phyloP scores from a whole-genome alignment of 2,888 invertebrate genomes.

The Phengaris alcon region DNA sequence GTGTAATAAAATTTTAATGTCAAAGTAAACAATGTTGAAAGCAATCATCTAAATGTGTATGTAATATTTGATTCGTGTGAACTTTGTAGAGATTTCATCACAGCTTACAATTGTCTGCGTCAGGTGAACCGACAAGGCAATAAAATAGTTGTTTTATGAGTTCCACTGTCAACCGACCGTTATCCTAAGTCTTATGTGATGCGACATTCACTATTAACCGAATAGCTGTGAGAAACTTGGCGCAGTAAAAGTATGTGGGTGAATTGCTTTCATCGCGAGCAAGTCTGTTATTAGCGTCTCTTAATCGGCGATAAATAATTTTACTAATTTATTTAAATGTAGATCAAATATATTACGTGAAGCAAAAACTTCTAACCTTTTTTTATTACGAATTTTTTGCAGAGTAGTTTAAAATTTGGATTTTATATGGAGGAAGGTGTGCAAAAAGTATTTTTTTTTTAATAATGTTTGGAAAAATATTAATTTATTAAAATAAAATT shows the following conservation, averaged over 20 bases:
- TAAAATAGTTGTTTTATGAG: conserved; percentile 67
- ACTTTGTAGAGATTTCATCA: conserved; percentile 46
- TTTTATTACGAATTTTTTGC: too few relatives aligned
- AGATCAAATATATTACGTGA: too few relatives aligned
- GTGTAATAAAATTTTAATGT: conserved; percentile 18
- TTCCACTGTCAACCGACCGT: conserved; percentile 58
- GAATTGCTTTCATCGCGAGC: conserved; percentile 2
- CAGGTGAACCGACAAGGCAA: conserved; percentile 51
- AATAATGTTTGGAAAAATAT: too few relatives aligned
- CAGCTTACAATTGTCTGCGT: conserved; percentile 42
- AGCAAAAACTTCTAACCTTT: too few relatives aligned
- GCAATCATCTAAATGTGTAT: conserved; percentile 21
- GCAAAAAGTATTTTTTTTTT: too few relatives aligned
- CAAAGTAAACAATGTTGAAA: conserved; percentile 34
- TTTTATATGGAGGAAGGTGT: too few relatives aligned
- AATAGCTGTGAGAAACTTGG: conserved; percentile 23
- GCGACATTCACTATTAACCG: conserved; percentile 38
- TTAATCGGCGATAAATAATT: too few relatives aligned
- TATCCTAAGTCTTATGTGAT: conserved; percentile 48
- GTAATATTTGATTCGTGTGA: conserved; percentile 31
- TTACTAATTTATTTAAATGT: too few relatives aligned
- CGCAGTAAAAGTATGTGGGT: background rate
- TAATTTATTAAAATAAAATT: too few relatives aligned
- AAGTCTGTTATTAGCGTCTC: background rate
- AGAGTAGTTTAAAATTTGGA: too few relatives aligned